Evolutionary conservation across 2,888 invertebrate genomes (phyloP).

Genomic region (Cantharis nigra): DNA sequence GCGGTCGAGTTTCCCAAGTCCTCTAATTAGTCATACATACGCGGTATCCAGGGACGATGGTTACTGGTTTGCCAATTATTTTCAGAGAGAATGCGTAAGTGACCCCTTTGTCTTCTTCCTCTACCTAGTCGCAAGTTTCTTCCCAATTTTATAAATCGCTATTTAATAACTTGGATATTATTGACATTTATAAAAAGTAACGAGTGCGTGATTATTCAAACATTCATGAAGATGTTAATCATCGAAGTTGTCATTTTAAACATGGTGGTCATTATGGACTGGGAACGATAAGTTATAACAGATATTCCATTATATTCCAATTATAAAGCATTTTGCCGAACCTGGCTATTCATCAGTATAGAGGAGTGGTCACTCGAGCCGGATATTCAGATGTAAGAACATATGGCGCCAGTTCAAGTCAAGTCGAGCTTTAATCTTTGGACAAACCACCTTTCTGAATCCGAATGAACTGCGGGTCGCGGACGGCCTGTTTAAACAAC

Average conservation of each 20-base stretch:
- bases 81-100: not conserved
- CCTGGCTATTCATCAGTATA: not conserved
- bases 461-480: not conserved
- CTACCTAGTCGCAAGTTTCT: not conserved
- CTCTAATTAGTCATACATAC: not conserved
- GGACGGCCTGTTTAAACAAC: not conserved
- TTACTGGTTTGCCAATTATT: not conserved
- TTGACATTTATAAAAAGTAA: not conserved
- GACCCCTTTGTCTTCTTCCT: not conserved
- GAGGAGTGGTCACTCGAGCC: not conserved
- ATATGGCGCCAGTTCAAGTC: conserved; percentile 21
- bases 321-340: not conserved
- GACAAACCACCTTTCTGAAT: conserved; percentile 18
- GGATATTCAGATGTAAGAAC: conserved; percentile 8
- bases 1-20: not conserved
- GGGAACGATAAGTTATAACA: not conserved
- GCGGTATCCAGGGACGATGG: not conserved
- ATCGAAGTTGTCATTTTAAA: not conserved
- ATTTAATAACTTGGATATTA: not conserved
- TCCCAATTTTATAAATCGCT: not conserved
- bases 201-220: not conserved
- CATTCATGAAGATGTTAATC: not conserved
- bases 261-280: not conserved
- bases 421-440: conserved; percentile 19
- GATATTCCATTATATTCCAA: not conserved